Percentiles rank a stretch among this genome's conserved stretches.
Evolutionary conservation across 1,140 invertebrate species (phyloP).

Genomic region (Bicyclus anynana): DNA sequence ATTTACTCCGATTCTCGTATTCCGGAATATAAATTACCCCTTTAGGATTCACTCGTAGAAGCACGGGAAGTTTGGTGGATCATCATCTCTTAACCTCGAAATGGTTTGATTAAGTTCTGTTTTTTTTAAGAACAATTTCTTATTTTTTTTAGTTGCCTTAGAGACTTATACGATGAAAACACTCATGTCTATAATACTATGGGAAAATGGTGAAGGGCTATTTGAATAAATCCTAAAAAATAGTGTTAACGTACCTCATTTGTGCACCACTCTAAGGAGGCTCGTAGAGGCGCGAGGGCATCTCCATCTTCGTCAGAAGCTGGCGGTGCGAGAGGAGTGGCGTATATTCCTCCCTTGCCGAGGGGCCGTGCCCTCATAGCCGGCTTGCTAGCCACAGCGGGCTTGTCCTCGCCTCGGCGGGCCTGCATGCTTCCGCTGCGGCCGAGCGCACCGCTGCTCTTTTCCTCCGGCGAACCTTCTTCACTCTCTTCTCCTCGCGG

Average conservation of each 20-base stretch:
- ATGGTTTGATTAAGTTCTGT: no score
- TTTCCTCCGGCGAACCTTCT: constrained; percentile 76
- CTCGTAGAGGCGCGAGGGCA: constrained; percentile 56
- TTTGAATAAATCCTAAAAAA: no score
- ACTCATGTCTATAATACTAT: no score
- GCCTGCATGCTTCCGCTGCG: constrained; percentile 69
- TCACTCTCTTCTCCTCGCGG: constrained; percentile 63
- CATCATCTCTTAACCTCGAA: no score
- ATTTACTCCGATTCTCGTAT: no score
- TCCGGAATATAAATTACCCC: no score
- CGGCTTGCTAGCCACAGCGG: constrained; percentile 84
- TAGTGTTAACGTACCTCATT: constrained; percentile 38
- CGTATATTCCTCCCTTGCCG: constrained; percentile 78
- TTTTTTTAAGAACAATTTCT: no score
- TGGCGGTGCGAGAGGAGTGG: constrained; percentile 78
- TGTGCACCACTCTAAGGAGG: constrained; percentile 70
- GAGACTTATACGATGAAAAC: no score
- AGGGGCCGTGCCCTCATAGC: constrained; percentile 38
- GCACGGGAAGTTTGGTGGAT: no score
- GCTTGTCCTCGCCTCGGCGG: constrained; percentile 81
- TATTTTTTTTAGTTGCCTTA: no score
- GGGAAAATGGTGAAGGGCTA: no score
- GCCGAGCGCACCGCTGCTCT: constrained; percentile 45
- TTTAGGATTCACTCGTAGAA: no score
- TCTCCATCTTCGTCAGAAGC: constrained; percentile 38